Evolutionary conservation across 2,113 vertebrate genomes (phyloP).

Genomic region (Hystrix cristata): DNA sequence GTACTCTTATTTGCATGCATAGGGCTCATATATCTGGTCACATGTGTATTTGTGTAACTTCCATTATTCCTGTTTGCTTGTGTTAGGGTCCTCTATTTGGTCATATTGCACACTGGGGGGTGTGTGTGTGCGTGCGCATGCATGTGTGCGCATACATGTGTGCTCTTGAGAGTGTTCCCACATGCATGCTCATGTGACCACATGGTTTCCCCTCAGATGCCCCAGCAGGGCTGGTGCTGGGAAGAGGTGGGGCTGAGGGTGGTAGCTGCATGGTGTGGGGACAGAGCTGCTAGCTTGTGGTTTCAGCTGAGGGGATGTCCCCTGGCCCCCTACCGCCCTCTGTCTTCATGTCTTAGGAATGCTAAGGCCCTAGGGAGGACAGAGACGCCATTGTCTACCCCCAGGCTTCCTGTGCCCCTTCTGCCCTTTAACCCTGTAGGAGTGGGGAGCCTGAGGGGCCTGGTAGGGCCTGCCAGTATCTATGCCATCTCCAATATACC

Average conservation of each 20-base stretch:
- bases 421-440: constrained; percentile 71
- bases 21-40: background rate
- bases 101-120: background rate
- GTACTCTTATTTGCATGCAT: constrained; percentile 50
- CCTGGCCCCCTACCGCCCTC: constrained; percentile 25
- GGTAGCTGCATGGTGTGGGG: background rate
- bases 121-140: background rate
- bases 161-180: background rate
- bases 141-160: background rate
- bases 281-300: background rate
- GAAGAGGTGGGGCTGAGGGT: constrained; percentile 1
- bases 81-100: background rate
- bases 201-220: background rate
- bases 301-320: background rate
- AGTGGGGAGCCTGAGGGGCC: background rate
- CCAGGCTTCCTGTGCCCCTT: constrained; percentile 73
- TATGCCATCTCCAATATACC: constrained; percentile 19
- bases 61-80: background rate
- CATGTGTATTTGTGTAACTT: background rate
- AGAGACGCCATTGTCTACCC: constrained; percentile 78
- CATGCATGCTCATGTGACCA: background rate
- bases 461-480: background rate
- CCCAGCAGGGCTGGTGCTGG: background rate
- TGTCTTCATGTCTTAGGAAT: constrained; percentile 81
- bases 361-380: constrained; percentile 64